Conservation (phyloP, 2,888 invertebrate species). For the Carterocephalus palaemon region DNA sequence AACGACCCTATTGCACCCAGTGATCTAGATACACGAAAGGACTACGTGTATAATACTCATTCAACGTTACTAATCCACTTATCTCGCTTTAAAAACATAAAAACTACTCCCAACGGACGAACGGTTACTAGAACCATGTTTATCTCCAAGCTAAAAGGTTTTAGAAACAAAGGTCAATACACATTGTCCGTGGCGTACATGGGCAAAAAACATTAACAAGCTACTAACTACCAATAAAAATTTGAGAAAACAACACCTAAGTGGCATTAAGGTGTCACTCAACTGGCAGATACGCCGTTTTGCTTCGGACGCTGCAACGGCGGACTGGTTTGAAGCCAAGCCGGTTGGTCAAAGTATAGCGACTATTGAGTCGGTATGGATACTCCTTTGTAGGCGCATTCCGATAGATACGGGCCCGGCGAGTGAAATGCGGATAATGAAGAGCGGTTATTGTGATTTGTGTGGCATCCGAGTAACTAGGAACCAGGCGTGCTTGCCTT, state of each 20-base stretch:
- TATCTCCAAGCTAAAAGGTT: conserved; percentile 33
- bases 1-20: conserved; percentile 41
- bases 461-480: conserved; percentile 58
- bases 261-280: conserved; percentile 77
- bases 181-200: conserved; percentile 39
- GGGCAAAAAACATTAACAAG: conserved; percentile 55
- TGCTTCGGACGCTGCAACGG: conserved; percentile 42
- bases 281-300: conserved; percentile 66
- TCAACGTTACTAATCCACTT: conserved; percentile 9
- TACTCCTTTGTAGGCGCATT: conserved; percentile 74
- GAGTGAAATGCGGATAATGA: conserved; percentile 74
- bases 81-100: conserved; percentile 17
- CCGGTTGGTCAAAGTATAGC: conserved; percentile 73
- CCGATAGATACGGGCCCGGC: conserved; percentile 67
- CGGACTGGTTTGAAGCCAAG: conserved; percentile 56
- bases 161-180: conserved; percentile 44
- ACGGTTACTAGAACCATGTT: conserved; percentile 16
- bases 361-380: conserved; percentile 62
- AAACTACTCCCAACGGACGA: not conserved
- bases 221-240: conserved; percentile 72
- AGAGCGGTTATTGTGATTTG: conserved; percentile 74
- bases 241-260: conserved; percentile 70
- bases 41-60: conserved; percentile 1
- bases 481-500: conserved; percentile 46
- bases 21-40: not conserved